Evolutionary conservation across 1,140 invertebrate species (phyloP).

Genomic region (Leguminivora glycinivorella): DNA sequence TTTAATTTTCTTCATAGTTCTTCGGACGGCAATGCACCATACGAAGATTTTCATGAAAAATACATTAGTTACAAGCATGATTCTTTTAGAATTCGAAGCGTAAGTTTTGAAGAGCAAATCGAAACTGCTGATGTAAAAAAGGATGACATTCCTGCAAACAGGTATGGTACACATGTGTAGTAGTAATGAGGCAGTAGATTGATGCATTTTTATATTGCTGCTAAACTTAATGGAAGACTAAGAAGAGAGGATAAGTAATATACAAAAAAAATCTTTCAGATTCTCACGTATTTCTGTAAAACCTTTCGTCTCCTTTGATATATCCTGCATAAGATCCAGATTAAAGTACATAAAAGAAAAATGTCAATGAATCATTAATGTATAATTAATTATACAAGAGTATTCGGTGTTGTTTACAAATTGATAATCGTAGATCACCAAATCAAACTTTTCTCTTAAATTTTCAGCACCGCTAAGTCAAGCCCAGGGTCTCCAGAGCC

Average conservation of each 20-base stretch:
- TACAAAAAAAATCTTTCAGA: too few relatives aligned
- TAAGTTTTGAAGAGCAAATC: conserved; percentile 82
- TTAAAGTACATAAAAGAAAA: too few relatives aligned
- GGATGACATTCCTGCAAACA: conserved; percentile 55
- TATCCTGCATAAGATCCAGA: too few relatives aligned
- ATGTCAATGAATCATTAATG: too few relatives aligned
- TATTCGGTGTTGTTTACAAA: too few relatives aligned
- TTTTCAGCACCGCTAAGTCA: conserved; percentile 75
- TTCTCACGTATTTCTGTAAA: too few relatives aligned
- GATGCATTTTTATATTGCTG: background rate
- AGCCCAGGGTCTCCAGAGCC: conserved; percentile 79
- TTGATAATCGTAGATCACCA: background rate
- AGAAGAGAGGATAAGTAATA: too few relatives aligned
- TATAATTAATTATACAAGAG: too few relatives aligned
- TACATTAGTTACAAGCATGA: conserved; percentile 84
- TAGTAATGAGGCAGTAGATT: conserved; percentile 18
- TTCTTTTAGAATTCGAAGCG: conserved; percentile 85
- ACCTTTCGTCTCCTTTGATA: too few relatives aligned
- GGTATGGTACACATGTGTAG: conserved; percentile 54
- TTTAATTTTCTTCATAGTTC: conserved; percentile 75
- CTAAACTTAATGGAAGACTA: background rate
- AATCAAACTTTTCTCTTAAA: background rate
- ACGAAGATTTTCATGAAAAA: conserved; percentile 89
- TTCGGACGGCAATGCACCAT: conserved; percentile 76
- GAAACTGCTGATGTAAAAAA: conserved; percentile 55